Evolutionary conservation across 1,140 invertebrate species (phyloP).

Genomic region (Papilio aristodemus): DNA sequence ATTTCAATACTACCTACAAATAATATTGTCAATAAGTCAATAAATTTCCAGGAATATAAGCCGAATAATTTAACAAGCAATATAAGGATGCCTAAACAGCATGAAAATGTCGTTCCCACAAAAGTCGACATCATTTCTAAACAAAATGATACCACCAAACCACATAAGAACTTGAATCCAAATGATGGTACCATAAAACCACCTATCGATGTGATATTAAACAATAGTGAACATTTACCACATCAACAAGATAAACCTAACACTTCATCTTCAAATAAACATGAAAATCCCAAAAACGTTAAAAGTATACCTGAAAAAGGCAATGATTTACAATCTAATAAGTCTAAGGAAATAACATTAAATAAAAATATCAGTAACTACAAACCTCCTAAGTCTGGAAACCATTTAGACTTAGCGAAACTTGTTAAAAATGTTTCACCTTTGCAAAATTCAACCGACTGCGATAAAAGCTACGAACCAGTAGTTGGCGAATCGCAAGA

Average conservation of each 20-base stretch:
- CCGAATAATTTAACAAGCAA: background rate
- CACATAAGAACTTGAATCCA: background rate
- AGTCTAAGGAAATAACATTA: background rate
- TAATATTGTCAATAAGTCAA: background rate
- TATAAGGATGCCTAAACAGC: background rate
- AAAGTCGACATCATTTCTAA: background rate
- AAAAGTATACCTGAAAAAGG: background rate
- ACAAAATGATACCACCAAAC: background rate
- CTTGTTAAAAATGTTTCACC: background rate
- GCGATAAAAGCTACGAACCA: background rate
- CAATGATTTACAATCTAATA: slow-evolving; percentile 12
- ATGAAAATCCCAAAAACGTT: background rate
- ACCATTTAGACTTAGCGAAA: background rate
- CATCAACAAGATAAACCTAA: background rate
- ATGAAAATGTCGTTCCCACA: background rate
- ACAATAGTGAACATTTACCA: background rate
- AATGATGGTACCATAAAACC: background rate
- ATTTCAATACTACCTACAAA: background rate
- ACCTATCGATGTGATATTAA: slow-evolving; percentile 1
- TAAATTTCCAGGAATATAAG: background rate
- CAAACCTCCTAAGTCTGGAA: background rate
- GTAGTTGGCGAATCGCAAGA: background rate
- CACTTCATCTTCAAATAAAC: background rate
- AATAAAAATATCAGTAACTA: background rate
- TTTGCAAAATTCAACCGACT: no score